phyloP scores from a whole-genome alignment of 2,113 vertebrate species.

The Manacus vitellinus region DNA sequence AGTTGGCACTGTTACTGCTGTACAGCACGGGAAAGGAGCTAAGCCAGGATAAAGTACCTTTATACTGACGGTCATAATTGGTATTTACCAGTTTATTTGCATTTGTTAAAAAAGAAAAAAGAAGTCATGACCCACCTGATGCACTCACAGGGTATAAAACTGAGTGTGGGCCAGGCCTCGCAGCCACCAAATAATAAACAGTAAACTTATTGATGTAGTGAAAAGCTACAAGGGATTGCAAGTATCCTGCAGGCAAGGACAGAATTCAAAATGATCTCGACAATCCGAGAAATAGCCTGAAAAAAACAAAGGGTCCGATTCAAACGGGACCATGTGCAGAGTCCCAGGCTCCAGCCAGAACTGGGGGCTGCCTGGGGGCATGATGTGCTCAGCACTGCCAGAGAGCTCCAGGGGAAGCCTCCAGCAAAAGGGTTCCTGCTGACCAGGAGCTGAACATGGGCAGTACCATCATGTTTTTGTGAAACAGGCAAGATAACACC shows the following conservation, averaged over 20 bases:
- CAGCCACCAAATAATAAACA: conserved; percentile 56
- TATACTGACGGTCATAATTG: background rate
- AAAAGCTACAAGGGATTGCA: conserved; percentile 59
- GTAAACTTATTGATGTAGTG: conserved; percentile 61
- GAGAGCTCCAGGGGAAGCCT: background rate
- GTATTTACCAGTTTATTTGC: background rate
- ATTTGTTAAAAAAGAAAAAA: background rate
- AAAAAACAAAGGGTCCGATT: conserved; percentile 56
- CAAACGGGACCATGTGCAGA: conserved; percentile 25
- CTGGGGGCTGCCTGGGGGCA: background rate
- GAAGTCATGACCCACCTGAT: conserved; percentile 8
- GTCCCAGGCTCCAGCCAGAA: background rate
- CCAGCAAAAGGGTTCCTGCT: background rate
- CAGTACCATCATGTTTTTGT: rapidly evolving
- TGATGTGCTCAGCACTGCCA: background rate
- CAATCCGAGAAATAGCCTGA: conserved; percentile 45
- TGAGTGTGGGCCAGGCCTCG: conserved; percentile 6
- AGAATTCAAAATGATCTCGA: conserved; percentile 61
- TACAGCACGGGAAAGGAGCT: conserved; percentile 10
- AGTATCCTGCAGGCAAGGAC: conserved; percentile 54
- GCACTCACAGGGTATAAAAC: background rate
- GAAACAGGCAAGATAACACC: background rate
- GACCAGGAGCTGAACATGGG: background rate
- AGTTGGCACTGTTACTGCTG: background rate
- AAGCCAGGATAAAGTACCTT: conserved; percentile 6